Conservation (phyloP, 2,113 vertebrate species). For the Nicator chloris region DNA sequence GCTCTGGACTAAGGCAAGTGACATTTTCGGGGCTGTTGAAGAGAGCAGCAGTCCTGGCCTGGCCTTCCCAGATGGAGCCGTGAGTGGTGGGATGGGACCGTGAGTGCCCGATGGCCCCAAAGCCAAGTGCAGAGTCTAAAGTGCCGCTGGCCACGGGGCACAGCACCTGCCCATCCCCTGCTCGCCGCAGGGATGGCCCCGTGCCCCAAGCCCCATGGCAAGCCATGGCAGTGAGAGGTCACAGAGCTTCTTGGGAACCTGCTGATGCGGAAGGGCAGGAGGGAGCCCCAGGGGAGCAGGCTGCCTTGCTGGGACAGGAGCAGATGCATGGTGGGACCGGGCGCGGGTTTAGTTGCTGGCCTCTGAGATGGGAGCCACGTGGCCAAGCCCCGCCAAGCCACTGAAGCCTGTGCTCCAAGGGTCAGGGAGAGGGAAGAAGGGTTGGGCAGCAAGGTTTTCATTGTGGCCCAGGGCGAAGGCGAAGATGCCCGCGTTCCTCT, state of each 20-base stretch:
- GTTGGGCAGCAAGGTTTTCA: slow-evolving; percentile 81
- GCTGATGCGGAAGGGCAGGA: neutral
- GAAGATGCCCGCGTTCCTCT: slow-evolving; percentile 87
- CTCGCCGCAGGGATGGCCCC: neutral
- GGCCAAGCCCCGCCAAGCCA: slow-evolving; percentile 73
- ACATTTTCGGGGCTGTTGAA: neutral
- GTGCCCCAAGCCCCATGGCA: neutral
- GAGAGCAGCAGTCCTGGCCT: neutral
- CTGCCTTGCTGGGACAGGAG: neutral
- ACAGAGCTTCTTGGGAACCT: neutral
- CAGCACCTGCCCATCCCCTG: neutral
- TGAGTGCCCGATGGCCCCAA: neutral
- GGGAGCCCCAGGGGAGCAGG: neutral
- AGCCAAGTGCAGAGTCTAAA: slow-evolving; percentile 1
- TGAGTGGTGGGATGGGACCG: neutral
- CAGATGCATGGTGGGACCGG: neutral
- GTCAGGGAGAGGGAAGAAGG: slow-evolving; percentile 85
- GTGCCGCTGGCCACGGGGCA: neutral
- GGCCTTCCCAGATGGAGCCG: neutral
- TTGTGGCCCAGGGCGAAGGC: slow-evolving; percentile 87
- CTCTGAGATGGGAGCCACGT: slow-evolving; percentile 84
- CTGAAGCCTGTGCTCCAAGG: slow-evolving; percentile 87
- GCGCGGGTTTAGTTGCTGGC: slow-evolving; percentile 77
- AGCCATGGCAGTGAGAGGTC: fast-evolving
- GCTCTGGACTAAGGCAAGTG: slow-evolving; percentile 36